phyloP scores from a whole-genome alignment of 2,888 invertebrate genomes.

The Tenthredo notha region DNA sequence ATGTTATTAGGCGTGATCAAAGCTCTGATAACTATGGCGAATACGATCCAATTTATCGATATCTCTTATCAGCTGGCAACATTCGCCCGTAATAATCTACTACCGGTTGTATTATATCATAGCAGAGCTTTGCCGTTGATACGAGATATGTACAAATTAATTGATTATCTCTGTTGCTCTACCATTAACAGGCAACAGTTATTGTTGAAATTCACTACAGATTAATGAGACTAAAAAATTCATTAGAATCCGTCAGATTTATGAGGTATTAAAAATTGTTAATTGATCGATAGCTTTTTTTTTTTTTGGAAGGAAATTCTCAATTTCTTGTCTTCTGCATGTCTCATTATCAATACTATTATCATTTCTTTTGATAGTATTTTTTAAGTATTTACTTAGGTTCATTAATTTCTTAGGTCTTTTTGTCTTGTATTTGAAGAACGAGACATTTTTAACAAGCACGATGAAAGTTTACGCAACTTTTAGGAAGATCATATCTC shows the following conservation, averaged over 20 bases:
- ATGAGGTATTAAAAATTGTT: neutral
- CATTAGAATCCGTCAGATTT: neutral
- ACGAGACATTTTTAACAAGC: neutral
- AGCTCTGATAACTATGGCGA: neutral
- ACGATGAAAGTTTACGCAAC: neutral
- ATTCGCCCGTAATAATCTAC: neutral
- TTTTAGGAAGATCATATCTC: neutral
- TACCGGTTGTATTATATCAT: neutral
- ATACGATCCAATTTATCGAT: conserved; percentile 6
- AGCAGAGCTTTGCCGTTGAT: neutral
- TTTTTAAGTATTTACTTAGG: neutral
- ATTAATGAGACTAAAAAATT: neutral
- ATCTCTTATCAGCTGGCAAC: neutral
- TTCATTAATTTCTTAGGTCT: neutral
- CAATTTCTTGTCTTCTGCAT: too few relatives aligned
- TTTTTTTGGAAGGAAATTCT: neutral
- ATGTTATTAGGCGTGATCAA: neutral
- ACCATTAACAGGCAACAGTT: neutral
- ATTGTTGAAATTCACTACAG: neutral
- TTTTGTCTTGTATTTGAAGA: too few relatives aligned
- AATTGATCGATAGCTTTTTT: neutral
- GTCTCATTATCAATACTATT: neutral
- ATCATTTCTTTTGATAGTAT: neutral
- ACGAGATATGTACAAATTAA: neutral
- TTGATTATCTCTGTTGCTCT: neutral